Evolutionary conservation across 2,797 vertebrate species (phyloP).

Genomic region (Gadopsis bispinosus): DNA sequence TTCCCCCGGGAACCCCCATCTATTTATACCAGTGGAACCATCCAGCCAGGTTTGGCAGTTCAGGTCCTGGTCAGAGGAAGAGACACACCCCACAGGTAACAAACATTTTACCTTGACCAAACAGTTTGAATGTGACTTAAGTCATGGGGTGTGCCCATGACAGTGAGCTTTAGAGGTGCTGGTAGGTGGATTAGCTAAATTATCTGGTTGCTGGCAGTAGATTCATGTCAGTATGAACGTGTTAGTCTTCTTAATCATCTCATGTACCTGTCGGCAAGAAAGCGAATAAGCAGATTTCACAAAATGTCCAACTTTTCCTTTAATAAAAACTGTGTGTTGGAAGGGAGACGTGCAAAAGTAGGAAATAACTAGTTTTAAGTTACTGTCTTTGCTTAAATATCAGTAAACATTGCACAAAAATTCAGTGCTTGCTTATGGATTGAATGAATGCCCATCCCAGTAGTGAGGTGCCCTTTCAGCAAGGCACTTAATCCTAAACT

Average conservation of each 20-base stretch:
- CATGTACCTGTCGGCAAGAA: neutral
- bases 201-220: neutral
- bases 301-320: neutral
- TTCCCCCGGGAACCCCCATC: no score
- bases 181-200: neutral
- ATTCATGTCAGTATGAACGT: neutral
- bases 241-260: neutral
- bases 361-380: neutral
- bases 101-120: no score
- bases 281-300: neutral
- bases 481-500: slow-evolving; percentile 34
- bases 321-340: neutral
- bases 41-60: no score
- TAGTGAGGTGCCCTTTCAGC: slow-evolving; percentile 25
- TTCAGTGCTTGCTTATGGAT: neutral
- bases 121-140: no score
- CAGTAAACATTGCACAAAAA: neutral
- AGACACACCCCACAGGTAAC: no score
- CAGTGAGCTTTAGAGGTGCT: neutral
- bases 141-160: no score
- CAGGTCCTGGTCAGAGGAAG: no score
- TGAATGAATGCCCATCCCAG: neutral
- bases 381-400: neutral
- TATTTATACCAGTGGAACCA: no score
- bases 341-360: neutral